phyloP scores from a whole-genome alignment of 2,888 invertebrate genomes.

The Heliconius aoede region DNA sequence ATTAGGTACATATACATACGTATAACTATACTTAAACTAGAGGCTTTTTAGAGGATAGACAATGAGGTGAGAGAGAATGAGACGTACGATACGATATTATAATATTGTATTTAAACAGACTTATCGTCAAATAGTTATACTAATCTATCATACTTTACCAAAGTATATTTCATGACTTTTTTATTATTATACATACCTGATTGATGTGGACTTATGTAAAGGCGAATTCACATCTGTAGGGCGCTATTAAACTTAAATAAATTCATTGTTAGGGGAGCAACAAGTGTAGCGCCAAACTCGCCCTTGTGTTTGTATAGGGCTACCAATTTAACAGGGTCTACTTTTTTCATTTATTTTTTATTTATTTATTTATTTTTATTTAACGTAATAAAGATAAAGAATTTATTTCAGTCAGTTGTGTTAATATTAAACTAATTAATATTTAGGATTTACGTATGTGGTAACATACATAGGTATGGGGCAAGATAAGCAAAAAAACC shows the following conservation, averaged over 20 bases:
- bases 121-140: no score
- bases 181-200: not conserved
- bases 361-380: not conserved
- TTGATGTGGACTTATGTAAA: not conserved
- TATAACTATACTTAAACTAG: no score
- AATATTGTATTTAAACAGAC: no score
- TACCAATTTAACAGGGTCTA: slow-evolving; percentile 50
- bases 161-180: not conserved
- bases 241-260: slow-evolving; percentile 60
- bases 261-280: slow-evolving; percentile 80
- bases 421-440: no score
- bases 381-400: not conserved
- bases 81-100: no score
- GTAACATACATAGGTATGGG: no score
- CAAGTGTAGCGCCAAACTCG: slow-evolving; percentile 66
- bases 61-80: no score
- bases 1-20: not conserved
- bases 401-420: no score
- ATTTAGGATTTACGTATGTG: no score
- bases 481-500: no score
- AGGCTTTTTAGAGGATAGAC: no score
- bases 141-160: no score
- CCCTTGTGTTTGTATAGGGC: slow-evolving; percentile 65
- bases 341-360: not conserved
- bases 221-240: slow-evolving; percentile 24